phyloP scores from a whole-genome alignment of 2,797 vertebrate genomes.

The Kryptopterus vitreolus region DNA sequence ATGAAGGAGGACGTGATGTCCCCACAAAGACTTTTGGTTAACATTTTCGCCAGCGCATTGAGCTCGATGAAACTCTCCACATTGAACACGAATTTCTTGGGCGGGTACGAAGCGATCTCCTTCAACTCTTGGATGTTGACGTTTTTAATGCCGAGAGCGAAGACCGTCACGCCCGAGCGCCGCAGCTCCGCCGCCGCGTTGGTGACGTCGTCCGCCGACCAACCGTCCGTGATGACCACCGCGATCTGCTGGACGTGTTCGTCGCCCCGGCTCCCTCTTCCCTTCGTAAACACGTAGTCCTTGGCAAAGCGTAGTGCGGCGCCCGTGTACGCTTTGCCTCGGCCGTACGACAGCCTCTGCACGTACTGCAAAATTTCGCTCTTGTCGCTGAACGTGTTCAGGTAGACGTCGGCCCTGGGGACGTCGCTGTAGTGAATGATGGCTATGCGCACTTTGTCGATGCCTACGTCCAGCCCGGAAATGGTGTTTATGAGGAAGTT shows the following conservation, averaged over 20 bases:
- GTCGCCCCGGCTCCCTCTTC: slow-evolving; percentile 68
- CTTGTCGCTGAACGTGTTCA: slow-evolving; percentile 71
- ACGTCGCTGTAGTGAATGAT: slow-evolving; percentile 72
- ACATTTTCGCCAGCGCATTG: slow-evolving; percentile 61
- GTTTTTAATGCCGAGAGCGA: slow-evolving; percentile 72
- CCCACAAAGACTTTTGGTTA: slow-evolving; percentile 74
- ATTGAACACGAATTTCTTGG: slow-evolving; percentile 66
- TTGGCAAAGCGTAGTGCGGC: slow-evolving; percentile 73
- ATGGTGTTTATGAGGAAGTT: slow-evolving; percentile 78
- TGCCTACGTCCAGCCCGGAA: slow-evolving; percentile 64
- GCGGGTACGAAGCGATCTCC: slow-evolving; percentile 77
- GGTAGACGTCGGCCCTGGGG: slow-evolving; percentile 68
- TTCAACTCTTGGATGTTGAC: slow-evolving; percentile 60
- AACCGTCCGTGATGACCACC: slow-evolving; percentile 76
- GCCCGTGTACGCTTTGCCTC: slow-evolving; percentile 70
- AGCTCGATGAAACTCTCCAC: slow-evolving; percentile 76
- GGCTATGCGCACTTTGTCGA: slow-evolving; percentile 69
- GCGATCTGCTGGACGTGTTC: slow-evolving; percentile 74
- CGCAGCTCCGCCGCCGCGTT: slow-evolving; percentile 69
- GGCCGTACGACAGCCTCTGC: slow-evolving; percentile 72
- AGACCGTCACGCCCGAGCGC: slow-evolving; percentile 69
- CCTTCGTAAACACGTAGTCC: slow-evolving; percentile 65
- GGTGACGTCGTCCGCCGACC: slow-evolving; percentile 70
- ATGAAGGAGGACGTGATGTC: slow-evolving; percentile 58
- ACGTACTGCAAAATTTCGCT: slow-evolving; percentile 71